Base-by-base conservation (phyloP, 2,797 vertebrate species). In the Mallotus villosus region DNA sequence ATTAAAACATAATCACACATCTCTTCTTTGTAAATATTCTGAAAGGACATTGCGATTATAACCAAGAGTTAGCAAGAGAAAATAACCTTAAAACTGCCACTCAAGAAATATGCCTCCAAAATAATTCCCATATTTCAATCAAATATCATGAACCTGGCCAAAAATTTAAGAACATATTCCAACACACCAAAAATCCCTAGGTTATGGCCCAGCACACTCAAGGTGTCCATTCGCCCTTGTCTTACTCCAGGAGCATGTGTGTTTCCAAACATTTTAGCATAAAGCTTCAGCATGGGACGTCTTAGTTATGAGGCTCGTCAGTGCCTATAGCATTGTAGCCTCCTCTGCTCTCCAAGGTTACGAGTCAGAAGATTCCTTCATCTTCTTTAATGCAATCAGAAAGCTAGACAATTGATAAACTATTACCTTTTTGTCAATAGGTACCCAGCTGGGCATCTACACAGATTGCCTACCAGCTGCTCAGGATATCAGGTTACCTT, bases 351-450 rank as follows among this genome's bases (percentile, higher is more conserved):
- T 81, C 77, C 66, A 81, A 74, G 78, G 84, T 85, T 81, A 88
- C 74, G 85, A 80, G 71, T 77, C 83, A 81, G 81, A 82, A 88
- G 86, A 85, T 80, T 73, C 87, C 84, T 83, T 86, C 84, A 83
- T 81, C 80, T 82, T 83, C 76, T 82, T 83, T 85, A 79, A 62
- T 74, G 78, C 81, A 79, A 77, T 74, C 79, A 73, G 68, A 72
- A 66, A 84, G 24, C 7, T 34, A 34, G 72, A 22, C 49, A 34
- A 55, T 67, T 19, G 62, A 37, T 70, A 2, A 17, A 17, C 49
- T 34, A 6, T 34, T 34, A 1, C 32, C 32, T 34, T 34, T 34
- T 7, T 34, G 32, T 51, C 49, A 51, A 51, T 14, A 51, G 4
- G 49, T 16, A 51, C 49, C 49, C 14, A 51, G 49, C 49, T 51